Conservation (phyloP, 1,140 invertebrate genomes). For the Steinernema khuongi region DNA sequence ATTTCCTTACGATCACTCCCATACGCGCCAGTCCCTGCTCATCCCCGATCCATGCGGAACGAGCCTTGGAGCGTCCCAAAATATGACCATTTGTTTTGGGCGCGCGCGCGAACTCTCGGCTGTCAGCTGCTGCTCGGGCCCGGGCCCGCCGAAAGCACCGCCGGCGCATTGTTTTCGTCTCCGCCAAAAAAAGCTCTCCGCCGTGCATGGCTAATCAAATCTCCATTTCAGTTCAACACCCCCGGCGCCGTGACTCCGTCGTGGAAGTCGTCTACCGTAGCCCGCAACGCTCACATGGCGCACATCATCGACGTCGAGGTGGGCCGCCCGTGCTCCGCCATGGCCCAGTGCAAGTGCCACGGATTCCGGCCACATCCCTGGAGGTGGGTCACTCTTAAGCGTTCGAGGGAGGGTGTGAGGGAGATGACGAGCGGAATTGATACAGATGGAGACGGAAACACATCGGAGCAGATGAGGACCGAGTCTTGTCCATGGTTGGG, state of each 20-base stretch:
- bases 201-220: background rate
- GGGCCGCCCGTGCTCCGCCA: conserved; percentile 19
- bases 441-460: no score
- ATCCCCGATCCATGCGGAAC: no score
- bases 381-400: conserved; percentile 36
- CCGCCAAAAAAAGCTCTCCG: background rate
- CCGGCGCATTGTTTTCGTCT: background rate
- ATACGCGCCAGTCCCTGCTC: no score
- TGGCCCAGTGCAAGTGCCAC: conserved; percentile 19
- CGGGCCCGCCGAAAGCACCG: no score
- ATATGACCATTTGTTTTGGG: background rate
- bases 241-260: conserved; percentile 22
- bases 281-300: conserved; percentile 37
- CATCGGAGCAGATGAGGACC: no score
- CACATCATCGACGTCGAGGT: conserved; percentile 53
- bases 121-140: no score
- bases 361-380: conserved; percentile 45
- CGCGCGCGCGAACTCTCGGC: no score
- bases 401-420: no score
- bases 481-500: no score
- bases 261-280: conserved; percentile 9
- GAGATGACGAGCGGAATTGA: no score
- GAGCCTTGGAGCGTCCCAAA: no score
- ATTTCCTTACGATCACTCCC: no score
- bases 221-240: conserved; percentile 17